Evolutionary conservation across 2,797 vertebrate genomes (phyloP), one percentile per base, ranked within the genome.

Genomic region (Poecilia velifera): DNA sequence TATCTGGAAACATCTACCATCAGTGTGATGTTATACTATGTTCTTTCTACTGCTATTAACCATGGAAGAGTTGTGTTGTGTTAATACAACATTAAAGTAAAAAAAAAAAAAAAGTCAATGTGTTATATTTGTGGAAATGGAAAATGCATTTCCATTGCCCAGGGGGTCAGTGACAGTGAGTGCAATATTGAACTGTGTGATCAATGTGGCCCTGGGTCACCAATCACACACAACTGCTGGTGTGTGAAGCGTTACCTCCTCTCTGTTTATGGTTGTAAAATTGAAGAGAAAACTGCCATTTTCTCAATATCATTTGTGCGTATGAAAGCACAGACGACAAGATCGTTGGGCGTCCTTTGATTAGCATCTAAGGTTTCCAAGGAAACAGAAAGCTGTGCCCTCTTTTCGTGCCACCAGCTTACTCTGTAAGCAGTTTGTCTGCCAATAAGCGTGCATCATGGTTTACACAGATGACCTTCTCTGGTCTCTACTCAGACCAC

Each of bases 181-280:
- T 87, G 86, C 74, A 64, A 82, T 92, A 94, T 92, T 87, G 92
- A 93, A 73, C 89, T 57, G 16, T 82, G 79, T 79, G 86, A 93
- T 94, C 90, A 74, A 93, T 94, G 78, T 53, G 77, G 39, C 28
- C 49, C 57, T 76, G 79, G 83, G 86, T 91, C 86, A 87, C 74
- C n/a, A 84, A 78, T 43, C 87, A 86, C 84, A 83, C 85, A 79
- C 79, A 7, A 34, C 53, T 82, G 79, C 77, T 79, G 45, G 62
- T 18, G 3, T 71, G 43, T 66, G 49, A 73, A 57, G 82, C 25
- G 57, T 74, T 41, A 62, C 8, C 36, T 16, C 2, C 31, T 70
- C 1, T 74, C 22, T 51, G 6, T 41, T 49, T 77, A 73, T 18
- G n/a, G 12, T 31, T 22, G 16, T 25, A 55, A 39, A 74, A 77